Evolutionary conservation across 2,888 invertebrate species (phyloP).

Genomic region (Lasioglossum malachurum): DNA sequence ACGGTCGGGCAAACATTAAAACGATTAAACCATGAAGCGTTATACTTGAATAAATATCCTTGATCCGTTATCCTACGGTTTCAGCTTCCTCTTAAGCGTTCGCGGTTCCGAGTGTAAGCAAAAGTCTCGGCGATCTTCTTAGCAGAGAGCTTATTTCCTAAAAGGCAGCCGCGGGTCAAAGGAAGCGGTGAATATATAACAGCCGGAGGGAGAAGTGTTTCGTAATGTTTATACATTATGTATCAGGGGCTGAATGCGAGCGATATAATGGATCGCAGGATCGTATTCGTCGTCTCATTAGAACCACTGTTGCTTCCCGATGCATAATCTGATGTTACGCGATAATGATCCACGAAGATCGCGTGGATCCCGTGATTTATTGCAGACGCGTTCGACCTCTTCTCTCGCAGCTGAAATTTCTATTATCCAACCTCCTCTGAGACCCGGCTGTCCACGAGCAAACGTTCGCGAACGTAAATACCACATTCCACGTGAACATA

Average conservation of each 20-base stretch:
- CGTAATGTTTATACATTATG: conserved; percentile 50
- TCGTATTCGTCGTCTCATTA: conserved; percentile 50
- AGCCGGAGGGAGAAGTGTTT: conserved; percentile 18
- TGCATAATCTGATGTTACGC: conserved; percentile 31
- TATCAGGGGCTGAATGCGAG: conserved; percentile 35
- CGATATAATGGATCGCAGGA: conserved; percentile 45
- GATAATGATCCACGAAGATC: conserved; percentile 38
- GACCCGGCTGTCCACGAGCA: neutral
- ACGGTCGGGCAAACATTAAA: neutral
- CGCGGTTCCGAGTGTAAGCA: neutral
- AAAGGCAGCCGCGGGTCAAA: conserved; percentile 17
- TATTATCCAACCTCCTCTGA: neutral
- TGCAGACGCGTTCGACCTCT: neutral
- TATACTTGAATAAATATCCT: conserved; percentile 1
- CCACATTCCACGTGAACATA: neutral
- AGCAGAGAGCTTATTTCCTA: conserved; percentile 27
- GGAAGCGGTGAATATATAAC: conserved; percentile 43
- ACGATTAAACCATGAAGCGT: neutral
- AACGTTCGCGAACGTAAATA: neutral
- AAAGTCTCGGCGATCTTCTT: conserved; percentile 1
- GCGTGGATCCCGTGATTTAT: conserved; percentile 35
- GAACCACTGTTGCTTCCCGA: conserved; percentile 33
- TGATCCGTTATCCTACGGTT: neutral
- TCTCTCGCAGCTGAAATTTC: conserved; percentile 13
- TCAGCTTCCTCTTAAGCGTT: neutral